Evolutionary conservation across 1,140 invertebrate genomes (phyloP), one percentile per base, ranked within the genome.

Genomic region (Hormaphis cornu): DNA sequence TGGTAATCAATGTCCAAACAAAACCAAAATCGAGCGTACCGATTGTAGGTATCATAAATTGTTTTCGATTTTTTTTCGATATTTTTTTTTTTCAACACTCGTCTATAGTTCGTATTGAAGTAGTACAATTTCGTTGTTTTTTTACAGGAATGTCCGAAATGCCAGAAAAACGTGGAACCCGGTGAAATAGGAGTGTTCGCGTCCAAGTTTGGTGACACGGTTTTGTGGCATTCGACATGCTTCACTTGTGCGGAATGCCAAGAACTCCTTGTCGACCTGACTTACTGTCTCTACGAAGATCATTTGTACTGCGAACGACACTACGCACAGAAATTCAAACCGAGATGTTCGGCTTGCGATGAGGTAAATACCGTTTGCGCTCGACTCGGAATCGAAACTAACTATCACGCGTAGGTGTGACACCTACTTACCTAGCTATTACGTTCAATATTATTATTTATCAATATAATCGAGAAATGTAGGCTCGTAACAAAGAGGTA

Each of bases 241-340:
- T 97, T 97, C 79, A 83, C 83, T 50, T 97, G 94, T 78, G 81
- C 82, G 53, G 85, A 85, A 40, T 97, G 94, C 80, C 83, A 87
- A 71, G 89, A 95, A 79, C 80, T 93, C 30, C 84, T 97, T 28
- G 91, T 95, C 56, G 94, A 97, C 79, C 83, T 97, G 53, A 91
- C 91, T 18, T 96, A 97, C 79, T 97, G 94, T 76, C 86, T 90
- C 50, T 84, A 90, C 76, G 89, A 94, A 71, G 89, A 90, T 70
- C 83, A 83, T 59, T 82, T 95, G 42, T 96, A 89, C 78, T 97
- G 94, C 79, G 92, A 95, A 76, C 83, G 94, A 61, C 94, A 97
- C 79, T 97, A 95, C 78, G 92, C 93, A 16, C 93, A 97, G 79
- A 84, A 90, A 75, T 81, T 95, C 73, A 95, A 95, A 78, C 92